A percentile compares a stretch with the other conserved stretches of the same genome.
These are phyloP conservation scores for Macrotis lagotis DNA, from an alignment of 2,113 vertebrate genomes.

Conservation along the genomic window DNA sequence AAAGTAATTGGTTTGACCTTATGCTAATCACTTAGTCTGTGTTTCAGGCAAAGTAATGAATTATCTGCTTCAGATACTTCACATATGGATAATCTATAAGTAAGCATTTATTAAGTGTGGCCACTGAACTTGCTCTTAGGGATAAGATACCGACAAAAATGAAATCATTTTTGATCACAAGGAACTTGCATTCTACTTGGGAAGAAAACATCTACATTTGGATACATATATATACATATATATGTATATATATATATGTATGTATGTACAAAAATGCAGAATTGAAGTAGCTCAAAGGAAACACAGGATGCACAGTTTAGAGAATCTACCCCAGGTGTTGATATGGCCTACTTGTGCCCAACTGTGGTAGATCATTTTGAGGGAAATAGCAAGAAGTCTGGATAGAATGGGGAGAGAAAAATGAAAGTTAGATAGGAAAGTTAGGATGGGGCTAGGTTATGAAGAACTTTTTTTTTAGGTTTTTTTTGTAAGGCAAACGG, in stretches of 20 bases:
- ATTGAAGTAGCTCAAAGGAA: too few relatives aligned
- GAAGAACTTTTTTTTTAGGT: not conserved
- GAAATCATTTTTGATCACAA: not conserved
- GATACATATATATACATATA: not conserved
- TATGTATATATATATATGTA: too few relatives aligned
- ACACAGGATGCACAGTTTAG: too few relatives aligned
- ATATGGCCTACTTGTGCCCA: too few relatives aligned
- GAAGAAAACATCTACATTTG: not conserved
- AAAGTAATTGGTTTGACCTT: not conserved
- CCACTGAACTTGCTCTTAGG: not conserved
- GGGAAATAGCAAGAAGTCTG: not conserved
- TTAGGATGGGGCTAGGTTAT: not conserved
- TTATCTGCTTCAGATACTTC: not conserved
- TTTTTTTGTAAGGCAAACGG: too few relatives aligned
- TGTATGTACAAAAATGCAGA: too few relatives aligned
- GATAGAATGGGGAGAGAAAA: not conserved
- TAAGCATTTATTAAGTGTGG: not conserved
- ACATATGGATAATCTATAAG: not conserved
- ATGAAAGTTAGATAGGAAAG: not conserved
- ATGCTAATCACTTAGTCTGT: not conserved
- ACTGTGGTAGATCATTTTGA: too few relatives aligned
- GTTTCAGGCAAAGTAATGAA: not conserved
- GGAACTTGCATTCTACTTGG: not conserved
- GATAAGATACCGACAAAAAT: not conserved
- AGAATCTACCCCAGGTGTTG: too few relatives aligned